Percentiles rank a stretch among this genome's conserved stretches.
Evolutionary conservation across 64 coral and sea anemone species (phyloP).

Genomic region (Pachyseris speciosa): DNA sequence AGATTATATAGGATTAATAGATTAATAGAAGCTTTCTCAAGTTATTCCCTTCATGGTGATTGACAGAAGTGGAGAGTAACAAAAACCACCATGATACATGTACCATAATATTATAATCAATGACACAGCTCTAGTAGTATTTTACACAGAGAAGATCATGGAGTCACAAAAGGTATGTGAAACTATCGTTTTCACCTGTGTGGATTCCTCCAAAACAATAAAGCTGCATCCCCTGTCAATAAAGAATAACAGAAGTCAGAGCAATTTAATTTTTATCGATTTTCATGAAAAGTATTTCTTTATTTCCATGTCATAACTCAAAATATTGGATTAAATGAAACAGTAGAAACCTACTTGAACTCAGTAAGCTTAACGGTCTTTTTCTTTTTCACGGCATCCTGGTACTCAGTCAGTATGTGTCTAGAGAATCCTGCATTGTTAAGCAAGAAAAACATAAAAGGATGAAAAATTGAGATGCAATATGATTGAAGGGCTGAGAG

Average conservation of each 20-base stretch:
- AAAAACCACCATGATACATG: no score
- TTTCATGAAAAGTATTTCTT: not conserved
- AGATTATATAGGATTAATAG: no score
- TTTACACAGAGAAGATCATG: no score
- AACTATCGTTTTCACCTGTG: not conserved
- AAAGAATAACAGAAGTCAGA: not conserved
- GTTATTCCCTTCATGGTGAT: no score
- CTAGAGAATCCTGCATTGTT: not conserved
- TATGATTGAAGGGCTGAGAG: no score
- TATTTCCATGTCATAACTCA: no score
- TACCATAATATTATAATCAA: no score
- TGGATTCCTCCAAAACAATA: slow-evolving; percentile 1
- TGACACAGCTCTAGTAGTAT: no score
- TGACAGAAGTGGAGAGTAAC: no score
- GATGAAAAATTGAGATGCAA: not conserved
- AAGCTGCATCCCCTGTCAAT: slow-evolving; percentile 4
- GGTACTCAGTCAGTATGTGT: not conserved
- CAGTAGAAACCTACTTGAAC: not conserved
- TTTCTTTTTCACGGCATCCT: not conserved
- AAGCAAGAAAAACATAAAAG: not conserved
- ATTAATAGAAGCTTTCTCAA: no score
- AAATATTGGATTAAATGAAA: not conserved
- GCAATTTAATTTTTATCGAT: not conserved
- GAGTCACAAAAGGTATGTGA: no score
- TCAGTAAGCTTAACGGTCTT: not conserved